Base-by-base conservation (phyloP, 2,888 invertebrate species). In the Platynereis dumerilii region DNA sequence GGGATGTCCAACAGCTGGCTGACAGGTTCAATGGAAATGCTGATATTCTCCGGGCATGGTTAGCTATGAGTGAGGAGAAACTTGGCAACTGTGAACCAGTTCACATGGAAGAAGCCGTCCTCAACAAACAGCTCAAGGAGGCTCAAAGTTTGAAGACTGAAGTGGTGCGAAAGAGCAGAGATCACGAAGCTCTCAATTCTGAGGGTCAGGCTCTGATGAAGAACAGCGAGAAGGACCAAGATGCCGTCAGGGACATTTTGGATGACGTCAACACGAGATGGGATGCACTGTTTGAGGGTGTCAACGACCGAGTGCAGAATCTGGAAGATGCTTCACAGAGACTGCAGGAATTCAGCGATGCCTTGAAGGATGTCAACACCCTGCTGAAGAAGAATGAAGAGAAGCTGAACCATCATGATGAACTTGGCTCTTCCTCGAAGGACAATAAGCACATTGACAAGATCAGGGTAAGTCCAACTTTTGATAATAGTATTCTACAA, bases 151-250 rank as follows among this genome's bases (percentile, higher is more conserved):
- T 96, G 87, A 89, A 95, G 75, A 95, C 94, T 78, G 96, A 96
- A 76, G 90, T 96, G 0, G 92, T 94, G 91, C 93, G 94, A 83
- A 92, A 92, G 78, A 92, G 93, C 17, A 94, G 94, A 12, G 96
- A 96, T 84, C 95, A 91, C 77, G 96, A 96, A 78, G 93, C 69
- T 22, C 69, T 81, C 68, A 79, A 78, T 60, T 66, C 70, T 24
- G 78, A 77, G 2, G 96, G 96, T 0, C 94, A 95, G 76, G 90
- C 92, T 0, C 93, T 96, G 87, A 88, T 96, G 59, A 89, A 90
- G 0, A 89, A 92, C 56, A 95, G 95, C 74, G 96, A 96, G 80
- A 90, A 91, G 59, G 96, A 96, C 79, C 93, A 95, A 80, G 94
- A 95, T 57, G 89, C 92, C 1, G 92, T 97, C 0, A 90, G 92